These are phyloP conservation scores for Pyrocoelia pectoralis DNA, from an alignment of 2,888 invertebrate genomes.

Conservation along the genomic window DNA sequence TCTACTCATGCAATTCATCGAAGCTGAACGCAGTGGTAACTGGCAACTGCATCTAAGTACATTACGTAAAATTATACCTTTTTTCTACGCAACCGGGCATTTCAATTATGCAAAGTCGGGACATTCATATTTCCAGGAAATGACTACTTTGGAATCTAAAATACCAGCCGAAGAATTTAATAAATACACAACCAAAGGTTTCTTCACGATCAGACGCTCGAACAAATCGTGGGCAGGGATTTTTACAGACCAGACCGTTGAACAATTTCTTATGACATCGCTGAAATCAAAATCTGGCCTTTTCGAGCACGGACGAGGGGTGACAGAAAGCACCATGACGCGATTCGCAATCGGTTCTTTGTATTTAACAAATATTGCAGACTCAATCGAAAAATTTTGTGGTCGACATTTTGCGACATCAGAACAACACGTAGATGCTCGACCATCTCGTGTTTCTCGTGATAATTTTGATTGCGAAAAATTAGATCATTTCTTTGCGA, in stretches of 20 bases:
- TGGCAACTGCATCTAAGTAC: conserved; percentile 17
- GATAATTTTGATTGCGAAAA: too few species aligned
- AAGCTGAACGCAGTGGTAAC: conserved; percentile 44
- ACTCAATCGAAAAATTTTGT: not conserved
- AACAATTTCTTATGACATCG: conserved; percentile 44
- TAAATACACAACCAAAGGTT: conserved; percentile 33
- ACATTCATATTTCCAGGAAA: conserved; percentile 54
- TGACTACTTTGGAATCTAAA: conserved; percentile 42
- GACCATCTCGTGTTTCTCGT: too few species aligned
- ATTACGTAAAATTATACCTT: conserved; percentile 26
- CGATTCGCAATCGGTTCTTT: not conserved
- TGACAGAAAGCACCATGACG: conserved; percentile 26
- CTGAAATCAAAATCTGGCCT: conserved; percentile 38
- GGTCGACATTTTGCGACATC: too few species aligned
- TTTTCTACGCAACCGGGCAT: conserved; percentile 42
- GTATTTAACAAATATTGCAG: not conserved
- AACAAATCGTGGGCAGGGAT: conserved; percentile 41
- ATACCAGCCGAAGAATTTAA: conserved; percentile 39
- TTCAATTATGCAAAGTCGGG: too few species aligned
- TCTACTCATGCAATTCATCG: conserved; percentile 46
- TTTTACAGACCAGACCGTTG: conserved; percentile 46
- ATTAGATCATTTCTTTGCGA: too few species aligned
- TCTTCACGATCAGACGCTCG: conserved; percentile 29
- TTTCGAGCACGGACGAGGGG: conserved; percentile 37
- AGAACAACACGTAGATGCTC: not conserved